A percentile compares a stretch with the other conserved stretches of the same genome.
Evolutionary conservation across 2,888 invertebrate genomes (phyloP).

Genomic region (Arrhopalites spinosus): DNA sequence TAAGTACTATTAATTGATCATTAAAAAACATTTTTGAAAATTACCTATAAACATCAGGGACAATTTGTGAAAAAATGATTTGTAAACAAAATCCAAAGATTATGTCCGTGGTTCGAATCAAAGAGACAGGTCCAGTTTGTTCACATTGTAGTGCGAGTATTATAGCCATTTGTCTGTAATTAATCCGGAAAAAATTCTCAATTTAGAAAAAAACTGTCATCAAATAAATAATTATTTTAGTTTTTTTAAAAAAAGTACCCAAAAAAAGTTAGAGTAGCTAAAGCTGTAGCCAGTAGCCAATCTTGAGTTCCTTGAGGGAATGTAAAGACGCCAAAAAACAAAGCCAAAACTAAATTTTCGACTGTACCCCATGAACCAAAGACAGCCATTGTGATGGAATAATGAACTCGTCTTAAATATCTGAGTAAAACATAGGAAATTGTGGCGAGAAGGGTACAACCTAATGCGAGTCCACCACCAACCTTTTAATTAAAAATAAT

Average conservation of each 20-base stretch:
- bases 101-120: conserved; percentile 82
- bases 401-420: conserved; percentile 83
- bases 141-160: conserved; percentile 86
- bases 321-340: conserved; percentile 40
- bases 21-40: not conserved
- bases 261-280: conserved; percentile 65
- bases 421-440: conserved; percentile 74
- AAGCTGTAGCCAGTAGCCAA: conserved; percentile 52
- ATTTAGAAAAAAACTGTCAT: no score
- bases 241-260: not conserved
- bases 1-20: not conserved
- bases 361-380: conserved; percentile 50
- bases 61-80: conserved; percentile 50
- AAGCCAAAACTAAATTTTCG: conserved; percentile 43
- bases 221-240: no score
- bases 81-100: conserved; percentile 92
- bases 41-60: conserved; percentile 49
- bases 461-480: conserved; percentile 47
- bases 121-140: conserved; percentile 88
- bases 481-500: not conserved
- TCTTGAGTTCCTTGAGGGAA: conserved; percentile 39
- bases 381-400: conserved; percentile 70
- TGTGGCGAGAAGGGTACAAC: conserved; percentile 45
- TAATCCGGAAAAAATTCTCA: no score
- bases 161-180: conserved; percentile 80